These are phyloP conservation scores for Charadrius vociferus DNA, from an alignment of 2,113 vertebrate genomes.

Conservation along the genomic window DNA sequence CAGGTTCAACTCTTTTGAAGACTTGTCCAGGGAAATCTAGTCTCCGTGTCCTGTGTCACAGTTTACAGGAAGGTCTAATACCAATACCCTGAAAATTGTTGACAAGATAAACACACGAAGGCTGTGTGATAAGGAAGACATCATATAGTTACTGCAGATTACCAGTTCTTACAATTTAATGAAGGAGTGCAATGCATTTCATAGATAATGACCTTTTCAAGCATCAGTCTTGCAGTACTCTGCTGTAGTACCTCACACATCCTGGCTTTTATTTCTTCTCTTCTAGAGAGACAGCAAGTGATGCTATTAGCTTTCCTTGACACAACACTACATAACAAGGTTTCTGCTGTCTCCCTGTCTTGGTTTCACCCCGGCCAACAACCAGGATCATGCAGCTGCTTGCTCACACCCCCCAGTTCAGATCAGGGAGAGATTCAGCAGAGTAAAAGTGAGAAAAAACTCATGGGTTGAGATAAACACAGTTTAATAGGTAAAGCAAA, in stretches of 20 bases:
- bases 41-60: neutral
- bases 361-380: neutral
- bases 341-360: neutral
- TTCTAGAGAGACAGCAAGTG: neutral
- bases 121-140: neutral
- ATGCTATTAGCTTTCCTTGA: neutral
- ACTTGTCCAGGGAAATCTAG: neutral
- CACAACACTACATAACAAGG: neutral
- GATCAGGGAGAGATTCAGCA: neutral
- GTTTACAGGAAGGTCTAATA: neutral
- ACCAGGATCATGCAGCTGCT: neutral
- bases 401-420: neutral
- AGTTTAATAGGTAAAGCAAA: neutral
- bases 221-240: neutral
- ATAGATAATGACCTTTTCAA: neutral
- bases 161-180: neutral
- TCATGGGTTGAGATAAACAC: neutral
- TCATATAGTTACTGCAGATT: neutral
- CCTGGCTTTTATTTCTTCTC: neutral
- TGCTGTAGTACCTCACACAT: neutral
- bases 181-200: neutral
- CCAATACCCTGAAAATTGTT: neutral
- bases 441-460: neutral
- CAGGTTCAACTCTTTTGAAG: neutral
- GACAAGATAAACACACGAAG: neutral